Evolutionary conservation across 2,888 invertebrate genomes (phyloP).

Genomic region (Caradrina kadenii): DNA sequence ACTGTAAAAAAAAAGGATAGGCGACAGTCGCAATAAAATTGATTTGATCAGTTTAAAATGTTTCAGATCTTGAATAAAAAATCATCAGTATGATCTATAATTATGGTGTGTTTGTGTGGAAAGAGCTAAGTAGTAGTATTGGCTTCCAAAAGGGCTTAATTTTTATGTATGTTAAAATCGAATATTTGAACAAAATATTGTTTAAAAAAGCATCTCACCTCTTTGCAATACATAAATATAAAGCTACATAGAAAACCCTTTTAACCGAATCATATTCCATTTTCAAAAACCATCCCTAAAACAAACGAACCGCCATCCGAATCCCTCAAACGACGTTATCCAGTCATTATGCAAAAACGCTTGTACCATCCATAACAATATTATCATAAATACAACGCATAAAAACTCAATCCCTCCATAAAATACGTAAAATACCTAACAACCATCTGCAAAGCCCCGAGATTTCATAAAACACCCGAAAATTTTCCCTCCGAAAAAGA

Average conservation of each 20-base stretch:
- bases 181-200: no score
- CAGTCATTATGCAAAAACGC: constrained; percentile 85
- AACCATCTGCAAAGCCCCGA: constrained; percentile 69
- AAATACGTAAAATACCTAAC: constrained; percentile 84
- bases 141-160: no score
- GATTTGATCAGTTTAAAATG: no score
- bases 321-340: constrained; percentile 64
- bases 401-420: constrained; percentile 83
- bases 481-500: constrained; percentile 86
- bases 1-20: background rate
- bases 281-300: constrained; percentile 39
- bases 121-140: no score
- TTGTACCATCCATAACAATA: constrained; percentile 82
- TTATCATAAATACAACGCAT: constrained; percentile 86
- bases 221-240: background rate
- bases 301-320: constrained; percentile 57
- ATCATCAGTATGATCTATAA: no score
- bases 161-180: no score
- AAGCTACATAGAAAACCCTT: constrained; percentile 20
- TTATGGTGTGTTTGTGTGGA: no score
- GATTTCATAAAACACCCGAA: constrained; percentile 87
- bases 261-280: constrained; percentile 36
- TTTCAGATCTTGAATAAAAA: no score
- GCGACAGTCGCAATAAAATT: background rate
- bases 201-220: background rate